Percentiles rank a stretch among this genome's conserved stretches.
Evolutionary conservation across 2,113 vertebrate species (phyloP).

Genomic region (Coracopsis vasa): DNA sequence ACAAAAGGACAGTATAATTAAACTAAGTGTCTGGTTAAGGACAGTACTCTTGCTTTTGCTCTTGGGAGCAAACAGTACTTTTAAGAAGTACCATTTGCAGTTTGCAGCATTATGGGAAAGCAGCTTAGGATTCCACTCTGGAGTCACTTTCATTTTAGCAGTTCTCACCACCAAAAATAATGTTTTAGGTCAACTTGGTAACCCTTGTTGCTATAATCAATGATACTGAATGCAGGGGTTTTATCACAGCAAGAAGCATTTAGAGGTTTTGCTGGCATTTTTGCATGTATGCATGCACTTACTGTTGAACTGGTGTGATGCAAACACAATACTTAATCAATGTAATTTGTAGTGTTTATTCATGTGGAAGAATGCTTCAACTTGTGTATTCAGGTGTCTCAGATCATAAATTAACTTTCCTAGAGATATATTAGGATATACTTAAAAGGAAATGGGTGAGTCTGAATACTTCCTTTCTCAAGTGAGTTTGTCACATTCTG

Average conservation of each 20-base stretch:
- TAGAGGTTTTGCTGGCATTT: not conserved
- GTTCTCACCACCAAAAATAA: not conserved
- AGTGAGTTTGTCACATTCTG: not conserved
- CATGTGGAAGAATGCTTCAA: not conserved
- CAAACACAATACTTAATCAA: not conserved
- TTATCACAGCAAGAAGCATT: not conserved
- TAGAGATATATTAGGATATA: not conserved
- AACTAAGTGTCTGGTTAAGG: not conserved
- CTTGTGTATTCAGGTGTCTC: not conserved
- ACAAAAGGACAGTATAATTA: not conserved
- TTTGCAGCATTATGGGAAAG: not conserved
- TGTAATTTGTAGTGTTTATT: not conserved
- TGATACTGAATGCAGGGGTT: not conserved
- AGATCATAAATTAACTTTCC: not conserved
- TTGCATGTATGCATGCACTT: not conserved
- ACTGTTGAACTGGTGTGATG: not conserved
- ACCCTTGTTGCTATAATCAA: not conserved
- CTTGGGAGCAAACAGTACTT: not conserved
- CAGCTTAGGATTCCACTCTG: not conserved
- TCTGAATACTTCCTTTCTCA: not conserved
- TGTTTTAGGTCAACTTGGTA: not conserved
- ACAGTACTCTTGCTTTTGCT: not conserved
- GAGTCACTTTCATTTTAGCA: not conserved
- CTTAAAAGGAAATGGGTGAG: not conserved
- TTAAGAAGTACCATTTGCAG: not conserved